These are phyloP conservation scores for Limanda limanda DNA, from an alignment of 2,113 vertebrate genomes.

Conservation along the genomic window DNA sequence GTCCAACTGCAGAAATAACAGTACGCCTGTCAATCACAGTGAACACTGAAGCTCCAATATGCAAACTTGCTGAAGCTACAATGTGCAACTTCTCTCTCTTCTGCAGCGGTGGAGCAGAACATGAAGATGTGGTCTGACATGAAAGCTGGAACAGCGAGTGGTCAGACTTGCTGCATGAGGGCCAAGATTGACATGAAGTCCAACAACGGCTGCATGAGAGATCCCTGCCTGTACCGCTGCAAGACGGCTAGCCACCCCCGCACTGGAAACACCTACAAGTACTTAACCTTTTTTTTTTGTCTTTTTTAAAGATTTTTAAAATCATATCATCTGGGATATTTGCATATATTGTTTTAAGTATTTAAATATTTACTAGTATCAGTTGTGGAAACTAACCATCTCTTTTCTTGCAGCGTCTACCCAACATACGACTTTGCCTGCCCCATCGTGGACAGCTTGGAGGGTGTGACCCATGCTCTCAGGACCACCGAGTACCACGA, in stretches of 20 bases:
- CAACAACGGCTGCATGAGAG: slow-evolving; percentile 98
- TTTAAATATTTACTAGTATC: neutral
- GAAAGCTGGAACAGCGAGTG: slow-evolving; percentile 90
- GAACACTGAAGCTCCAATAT: accelerated
- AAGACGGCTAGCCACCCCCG: slow-evolving; percentile 95
- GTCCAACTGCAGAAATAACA: slow-evolving; percentile 90
- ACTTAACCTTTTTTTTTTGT: neutral
- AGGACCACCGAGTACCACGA: slow-evolving; percentile 99
- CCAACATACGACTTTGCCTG: slow-evolving; percentile 98
- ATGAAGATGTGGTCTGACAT: slow-evolving; percentile 96
- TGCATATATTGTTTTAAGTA: neutral
- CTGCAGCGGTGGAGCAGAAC: slow-evolving; percentile 92
- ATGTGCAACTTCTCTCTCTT: neutral
- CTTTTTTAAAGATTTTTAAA: neutral
- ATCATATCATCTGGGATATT: neutral
- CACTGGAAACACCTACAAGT: slow-evolving; percentile 92
- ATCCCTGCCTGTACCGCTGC: slow-evolving; percentile 97
- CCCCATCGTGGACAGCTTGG: slow-evolving; percentile 97
- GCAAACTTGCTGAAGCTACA: neutral
- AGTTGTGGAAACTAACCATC: neutral
- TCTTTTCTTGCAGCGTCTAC: slow-evolving; percentile 85
- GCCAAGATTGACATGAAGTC: slow-evolving; percentile 99
- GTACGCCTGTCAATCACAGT: slow-evolving; percentile 71
- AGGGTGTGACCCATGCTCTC: slow-evolving; percentile 95
- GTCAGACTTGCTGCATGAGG: slow-evolving; percentile 95